Conservation (phyloP, 2,113 vertebrate genomes). For the Aphyosemion australe region DNA sequence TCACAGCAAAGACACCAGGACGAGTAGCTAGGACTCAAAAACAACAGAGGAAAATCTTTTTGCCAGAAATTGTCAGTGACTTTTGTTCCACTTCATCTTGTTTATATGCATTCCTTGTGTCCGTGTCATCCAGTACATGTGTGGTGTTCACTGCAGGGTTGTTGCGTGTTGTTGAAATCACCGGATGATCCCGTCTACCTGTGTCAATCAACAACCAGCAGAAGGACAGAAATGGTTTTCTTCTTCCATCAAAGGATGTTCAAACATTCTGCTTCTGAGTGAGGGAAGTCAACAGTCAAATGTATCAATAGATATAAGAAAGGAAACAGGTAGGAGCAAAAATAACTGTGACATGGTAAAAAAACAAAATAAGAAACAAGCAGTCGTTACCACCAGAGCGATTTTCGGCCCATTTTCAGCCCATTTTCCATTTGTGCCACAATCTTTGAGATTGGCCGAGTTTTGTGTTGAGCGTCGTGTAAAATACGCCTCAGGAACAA, state of each 20-base stretch:
- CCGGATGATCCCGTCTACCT: not conserved
- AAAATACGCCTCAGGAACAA: too few species aligned
- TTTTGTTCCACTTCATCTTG: too few species aligned
- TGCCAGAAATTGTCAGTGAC: too few species aligned
- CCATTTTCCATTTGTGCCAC: too few species aligned
- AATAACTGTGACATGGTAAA: slow-evolving; percentile 27
- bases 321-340: slow-evolving; percentile 27
- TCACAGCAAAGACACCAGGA: slow-evolving; percentile 21
- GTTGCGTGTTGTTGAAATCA: not conserved
- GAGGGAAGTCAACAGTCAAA: slow-evolving; percentile 39
- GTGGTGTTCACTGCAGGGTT: not conserved
- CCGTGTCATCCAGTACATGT: not conserved
- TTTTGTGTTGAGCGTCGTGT: too few species aligned
- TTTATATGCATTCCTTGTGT: not conserved
- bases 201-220: slow-evolving; percentile 25
- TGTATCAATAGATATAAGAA: slow-evolving; percentile 41
- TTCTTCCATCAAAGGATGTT: slow-evolving; percentile 51
- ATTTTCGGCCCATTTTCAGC: too few species aligned
- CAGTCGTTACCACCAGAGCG: too few species aligned
- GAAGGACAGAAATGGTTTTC: slow-evolving; percentile 33
- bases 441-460: too few species aligned
- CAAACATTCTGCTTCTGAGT: slow-evolving; percentile 50
- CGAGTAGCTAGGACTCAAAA: slow-evolving; percentile 24
- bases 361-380: slow-evolving; percentile 1
- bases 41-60: slow-evolving; percentile 11